Conservation (phyloP, 2,888 invertebrate genomes). For the Lepas anatifera region DNA sequence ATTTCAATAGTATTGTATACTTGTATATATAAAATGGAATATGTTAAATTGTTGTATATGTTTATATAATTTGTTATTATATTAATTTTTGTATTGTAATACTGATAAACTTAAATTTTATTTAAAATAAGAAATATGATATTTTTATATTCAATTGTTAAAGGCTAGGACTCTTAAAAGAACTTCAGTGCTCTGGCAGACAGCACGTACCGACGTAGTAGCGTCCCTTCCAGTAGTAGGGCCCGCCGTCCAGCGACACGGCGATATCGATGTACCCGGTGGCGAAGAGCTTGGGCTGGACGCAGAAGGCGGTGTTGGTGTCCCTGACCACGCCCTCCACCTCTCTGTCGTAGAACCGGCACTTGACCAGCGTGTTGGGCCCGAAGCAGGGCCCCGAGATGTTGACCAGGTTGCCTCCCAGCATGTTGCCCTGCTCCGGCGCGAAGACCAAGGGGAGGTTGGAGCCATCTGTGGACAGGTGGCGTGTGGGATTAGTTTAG, state of each 20-base stretch:
- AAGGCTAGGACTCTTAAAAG: too few relatives aligned
- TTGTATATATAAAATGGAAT: too few relatives aligned
- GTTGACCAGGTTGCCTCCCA: constrained; percentile 91
- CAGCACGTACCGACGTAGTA: constrained; percentile 68
- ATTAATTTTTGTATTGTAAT: too few relatives aligned
- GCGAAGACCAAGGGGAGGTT: constrained; percentile 73
- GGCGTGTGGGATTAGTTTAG: too few relatives aligned
- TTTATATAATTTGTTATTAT: too few relatives aligned
- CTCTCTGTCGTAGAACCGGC: constrained; percentile 37
- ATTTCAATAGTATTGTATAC: too few relatives aligned
- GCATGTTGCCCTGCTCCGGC: constrained; percentile 92
- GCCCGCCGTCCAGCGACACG: constrained; percentile 67
- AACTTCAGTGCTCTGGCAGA: neutral
- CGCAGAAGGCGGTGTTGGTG: constrained; percentile 69
- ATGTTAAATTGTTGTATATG: too few relatives aligned
- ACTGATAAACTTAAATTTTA: too few relatives aligned
- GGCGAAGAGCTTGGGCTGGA: constrained; percentile 73
- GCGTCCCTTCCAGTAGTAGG: constrained; percentile 74
- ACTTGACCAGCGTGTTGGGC: constrained; percentile 58
- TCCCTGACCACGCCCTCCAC: constrained; percentile 27
- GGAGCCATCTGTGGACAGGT: constrained; percentile 58
- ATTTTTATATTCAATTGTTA: too few relatives aligned
- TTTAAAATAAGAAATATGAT: too few relatives aligned
- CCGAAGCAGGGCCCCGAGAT: constrained; percentile 92
- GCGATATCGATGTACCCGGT: constrained; percentile 80